Conservation (phyloP, 2,113 vertebrate genomes). For the Vidua chalybeata region DNA sequence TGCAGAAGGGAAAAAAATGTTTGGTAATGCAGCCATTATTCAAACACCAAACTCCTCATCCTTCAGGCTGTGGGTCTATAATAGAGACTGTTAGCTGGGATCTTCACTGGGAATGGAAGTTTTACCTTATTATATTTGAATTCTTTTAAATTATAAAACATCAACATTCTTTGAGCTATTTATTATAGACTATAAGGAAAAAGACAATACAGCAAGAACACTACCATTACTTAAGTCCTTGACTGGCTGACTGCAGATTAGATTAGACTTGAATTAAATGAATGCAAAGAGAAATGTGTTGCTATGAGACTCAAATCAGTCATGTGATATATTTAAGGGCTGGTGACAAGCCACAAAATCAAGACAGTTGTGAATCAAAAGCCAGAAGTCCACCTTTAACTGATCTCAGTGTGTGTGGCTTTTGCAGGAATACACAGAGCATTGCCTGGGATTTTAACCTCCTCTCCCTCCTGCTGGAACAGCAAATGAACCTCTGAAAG, state of each 20-base stretch:
- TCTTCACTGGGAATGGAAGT: background rate
- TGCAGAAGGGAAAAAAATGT: background rate
- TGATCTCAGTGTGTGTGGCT: background rate
- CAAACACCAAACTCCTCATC: background rate
- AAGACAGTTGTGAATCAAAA: constrained; percentile 19
- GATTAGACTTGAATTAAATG: constrained; percentile 36
- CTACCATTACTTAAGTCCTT: background rate
- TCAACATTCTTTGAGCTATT: background rate
- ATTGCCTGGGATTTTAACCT: background rate
- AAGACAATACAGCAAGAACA: background rate
- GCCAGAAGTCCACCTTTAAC: background rate
- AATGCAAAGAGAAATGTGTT: constrained; percentile 52
- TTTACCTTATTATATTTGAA: background rate
- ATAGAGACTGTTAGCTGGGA: background rate
- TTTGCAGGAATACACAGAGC: background rate
- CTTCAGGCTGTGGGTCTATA: background rate
- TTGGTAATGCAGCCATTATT: background rate
- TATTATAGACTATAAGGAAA: background rate
- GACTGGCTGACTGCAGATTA: constrained; percentile 39
- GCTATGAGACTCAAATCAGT: constrained; percentile 58
- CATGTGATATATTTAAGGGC: constrained; percentile 28
- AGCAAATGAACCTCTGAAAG: background rate
- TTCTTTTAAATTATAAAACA: background rate
- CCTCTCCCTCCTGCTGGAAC: background rate
- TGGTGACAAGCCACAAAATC: constrained; percentile 22